Base-by-base conservation (phyloP, 2,113 vertebrate species). In the Paramisgurnus dabryanus region DNA sequence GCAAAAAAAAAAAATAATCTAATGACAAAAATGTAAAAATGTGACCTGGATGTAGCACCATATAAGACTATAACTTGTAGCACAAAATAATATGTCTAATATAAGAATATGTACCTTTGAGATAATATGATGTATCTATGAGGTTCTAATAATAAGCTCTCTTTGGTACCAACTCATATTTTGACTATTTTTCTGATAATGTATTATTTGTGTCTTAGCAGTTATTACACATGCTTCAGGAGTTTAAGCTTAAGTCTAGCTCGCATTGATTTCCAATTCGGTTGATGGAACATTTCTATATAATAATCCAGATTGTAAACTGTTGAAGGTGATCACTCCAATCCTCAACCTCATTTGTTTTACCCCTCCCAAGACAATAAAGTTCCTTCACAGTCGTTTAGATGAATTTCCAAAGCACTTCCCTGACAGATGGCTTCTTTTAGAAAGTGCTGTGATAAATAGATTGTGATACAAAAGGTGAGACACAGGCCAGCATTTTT, bases 361-460 rank as follows among this genome's bases (percentile, higher is more conserved):
- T 66, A 22, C 6, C 17, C 6, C 18, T 74, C 67, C n/a, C 40
- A 43, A 13, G 27, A 40, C 60, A 41, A 70, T 77, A 63, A 82
- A 70, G 41, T 78, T 67, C 34, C 18, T 12, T 27, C 34, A 61
- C 60, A 41, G 58, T 76, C 74, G 11, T 53, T 43, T 50, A 71
- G 27, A 80, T 71, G 71, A 76, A 83, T 80, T 67, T 77, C 68
- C 17, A 53, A 71, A 60, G 61, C 74, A 43, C 67, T 65, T 78
- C 18, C 11, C 60, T 78, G 67, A 47, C 82, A 84, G 82, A 84
- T 67, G 78, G 73, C 60, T 61, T 49, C 60, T 76, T 76, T 76
- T 57, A 60, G 57, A 65, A 67, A 63, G 67, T 61, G 61, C 78
- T 69, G 78, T 80, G 58, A 63, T 77, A 58, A 70, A 80, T 80